Percentiles rank a stretch among this genome's conserved stretches.
phyloP scores from a whole-genome alignment of 1,140 invertebrate genomes.

The Drosophila guanche region DNA sequence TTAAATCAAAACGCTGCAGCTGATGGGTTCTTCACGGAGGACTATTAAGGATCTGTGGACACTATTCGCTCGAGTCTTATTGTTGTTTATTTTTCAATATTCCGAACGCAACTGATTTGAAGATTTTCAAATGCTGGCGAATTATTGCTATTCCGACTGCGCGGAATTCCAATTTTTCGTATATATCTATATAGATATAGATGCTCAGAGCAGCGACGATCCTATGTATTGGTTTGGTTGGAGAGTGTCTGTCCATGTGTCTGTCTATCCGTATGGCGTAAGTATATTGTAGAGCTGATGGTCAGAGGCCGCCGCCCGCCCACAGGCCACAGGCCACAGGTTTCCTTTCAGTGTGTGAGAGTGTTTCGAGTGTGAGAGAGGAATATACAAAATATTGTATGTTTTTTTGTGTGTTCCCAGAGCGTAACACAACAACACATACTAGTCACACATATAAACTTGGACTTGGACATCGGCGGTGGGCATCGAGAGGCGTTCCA shows the following conservation, averaged over 20 bases:
- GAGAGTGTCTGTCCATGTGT: constrained; percentile 48
- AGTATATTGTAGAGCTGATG: constrained; percentile 57
- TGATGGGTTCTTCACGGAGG: constrained; percentile 72
- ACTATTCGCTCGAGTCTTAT: constrained; percentile 63
- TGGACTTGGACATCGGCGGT: constrained; percentile 64
- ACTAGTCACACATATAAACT: constrained; percentile 59
- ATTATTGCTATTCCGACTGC: constrained; percentile 79
- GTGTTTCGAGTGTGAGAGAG: constrained; percentile 24
- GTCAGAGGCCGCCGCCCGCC: constrained; percentile 80
- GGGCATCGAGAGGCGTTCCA: constrained; percentile 41
- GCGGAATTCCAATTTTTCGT: constrained; percentile 75
- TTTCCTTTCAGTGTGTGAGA: background rate
- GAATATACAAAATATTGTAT: constrained; percentile 48
- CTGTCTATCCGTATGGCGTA: constrained; percentile 15
- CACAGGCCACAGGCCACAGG: constrained; percentile 44
- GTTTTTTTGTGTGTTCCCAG: constrained; percentile 64
- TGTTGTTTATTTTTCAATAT: constrained; percentile 83
- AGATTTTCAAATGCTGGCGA: constrained; percentile 81
- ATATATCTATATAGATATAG: constrained; percentile 8
- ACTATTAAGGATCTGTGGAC: constrained; percentile 60
- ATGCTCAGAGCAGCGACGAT: constrained; percentile 6
- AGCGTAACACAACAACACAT: constrained; percentile 55
- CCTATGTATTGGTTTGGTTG: constrained; percentile 33
- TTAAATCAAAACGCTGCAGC: constrained; percentile 69
- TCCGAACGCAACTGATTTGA: constrained; percentile 84